Percentiles rank a stretch among this genome's conserved stretches.
These are phyloP conservation scores for Crotalus tigris DNA, from an alignment of 2,113 vertebrate species.

Conservation along the genomic window DNA sequence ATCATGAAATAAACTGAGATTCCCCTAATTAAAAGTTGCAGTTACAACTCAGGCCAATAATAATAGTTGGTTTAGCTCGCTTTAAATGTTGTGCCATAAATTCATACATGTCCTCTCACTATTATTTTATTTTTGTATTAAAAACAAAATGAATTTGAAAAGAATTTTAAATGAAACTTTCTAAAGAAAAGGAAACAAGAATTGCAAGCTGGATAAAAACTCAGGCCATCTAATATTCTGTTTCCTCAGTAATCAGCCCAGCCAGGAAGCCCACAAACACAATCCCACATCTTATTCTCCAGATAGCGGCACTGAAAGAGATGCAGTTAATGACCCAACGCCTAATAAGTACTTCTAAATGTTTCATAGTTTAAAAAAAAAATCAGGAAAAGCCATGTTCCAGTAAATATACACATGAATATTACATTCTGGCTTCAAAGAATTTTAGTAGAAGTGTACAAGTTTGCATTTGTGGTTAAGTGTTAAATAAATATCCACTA, in stretches of 20 bases:
- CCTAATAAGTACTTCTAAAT: background rate
- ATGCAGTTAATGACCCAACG: too few relatives aligned
- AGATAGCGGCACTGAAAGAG: too few relatives aligned
- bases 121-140: background rate
- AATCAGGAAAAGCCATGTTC: background rate
- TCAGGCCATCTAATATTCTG: background rate
- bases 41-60: background rate
- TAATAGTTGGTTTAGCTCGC: background rate
- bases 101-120: background rate
- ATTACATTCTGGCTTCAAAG: background rate
- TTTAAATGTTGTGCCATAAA: background rate
- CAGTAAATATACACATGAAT: background rate
- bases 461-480: background rate
- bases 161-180: background rate
- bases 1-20: background rate
- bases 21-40: background rate
- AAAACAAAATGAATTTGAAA: background rate
- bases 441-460: background rate
- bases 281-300: too few relatives aligned
- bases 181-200: background rate
- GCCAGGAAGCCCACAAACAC: background rate
- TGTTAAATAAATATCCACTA: background rate
- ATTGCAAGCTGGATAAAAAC: background rate
- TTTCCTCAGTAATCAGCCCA: background rate
- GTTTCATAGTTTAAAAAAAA: slow-evolving; percentile 1